phyloP scores from a whole-genome alignment of 2,797 vertebrate genomes.

The Coreius guichenoti region DNA sequence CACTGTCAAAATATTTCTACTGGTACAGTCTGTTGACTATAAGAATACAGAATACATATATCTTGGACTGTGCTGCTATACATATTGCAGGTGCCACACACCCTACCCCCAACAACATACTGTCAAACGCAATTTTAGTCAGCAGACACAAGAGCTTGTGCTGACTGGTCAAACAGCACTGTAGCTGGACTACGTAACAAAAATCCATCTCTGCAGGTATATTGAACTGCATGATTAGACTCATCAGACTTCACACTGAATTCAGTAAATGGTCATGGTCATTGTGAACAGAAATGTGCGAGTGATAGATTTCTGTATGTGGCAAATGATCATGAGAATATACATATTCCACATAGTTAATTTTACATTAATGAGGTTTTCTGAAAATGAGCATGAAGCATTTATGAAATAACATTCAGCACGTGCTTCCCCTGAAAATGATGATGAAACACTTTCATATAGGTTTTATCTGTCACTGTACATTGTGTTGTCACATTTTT shows the following conservation, averaged over 20 bases:
- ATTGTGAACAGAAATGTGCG: neutral
- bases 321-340: neutral
- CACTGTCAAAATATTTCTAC: conserved; percentile 70
- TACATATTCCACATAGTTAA: neutral
- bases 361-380: neutral
- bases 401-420: conserved; percentile 4
- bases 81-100: conserved; percentile 69
- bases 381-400: neutral
- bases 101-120: conserved; percentile 38
- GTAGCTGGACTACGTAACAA: conserved; percentile 34
- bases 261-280: neutral
- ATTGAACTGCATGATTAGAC: neutral
- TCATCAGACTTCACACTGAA: neutral
- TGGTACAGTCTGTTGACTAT: conserved; percentile 69
- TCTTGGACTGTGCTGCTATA: conserved; percentile 71
- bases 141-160: conserved; percentile 50
- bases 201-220: conserved; percentile 13
- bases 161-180: conserved; percentile 18
- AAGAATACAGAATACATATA: conserved; percentile 71
- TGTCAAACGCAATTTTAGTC: conserved; percentile 57
- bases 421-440: neutral
- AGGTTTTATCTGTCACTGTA: conserved; percentile 7
- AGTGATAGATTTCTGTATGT: neutral
- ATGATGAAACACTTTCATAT: neutral
- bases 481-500: conserved; percentile 49